Conservation (phyloP, 2,113 vertebrate species). For the Phaethon lepturus region DNA sequence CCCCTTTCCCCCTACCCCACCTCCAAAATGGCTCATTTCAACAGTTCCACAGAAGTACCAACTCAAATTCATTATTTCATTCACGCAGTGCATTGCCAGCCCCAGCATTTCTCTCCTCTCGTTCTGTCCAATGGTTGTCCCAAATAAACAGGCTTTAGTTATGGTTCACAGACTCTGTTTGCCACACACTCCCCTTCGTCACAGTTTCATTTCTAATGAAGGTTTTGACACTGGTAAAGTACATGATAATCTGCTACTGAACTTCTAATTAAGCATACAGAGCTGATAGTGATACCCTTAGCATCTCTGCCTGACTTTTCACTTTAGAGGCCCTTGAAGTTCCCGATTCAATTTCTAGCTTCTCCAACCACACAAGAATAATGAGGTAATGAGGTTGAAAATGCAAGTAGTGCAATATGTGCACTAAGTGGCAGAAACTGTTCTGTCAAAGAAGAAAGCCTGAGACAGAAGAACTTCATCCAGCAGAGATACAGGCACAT, state of each 20-base stretch:
- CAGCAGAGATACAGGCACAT: neutral
- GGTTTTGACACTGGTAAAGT: neutral
- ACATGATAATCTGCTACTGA: constrained; percentile 44
- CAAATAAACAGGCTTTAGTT: constrained; percentile 41
- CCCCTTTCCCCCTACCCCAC: neutral
- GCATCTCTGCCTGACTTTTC: constrained; percentile 26
- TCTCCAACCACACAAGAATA: neutral
- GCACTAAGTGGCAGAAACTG: neutral
- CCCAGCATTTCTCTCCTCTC: neutral
- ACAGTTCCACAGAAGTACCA: neutral
- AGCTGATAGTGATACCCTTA: constrained; percentile 38
- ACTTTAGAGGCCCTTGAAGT: constrained; percentile 9
- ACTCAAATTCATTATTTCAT: neutral
- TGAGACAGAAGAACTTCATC: neutral
- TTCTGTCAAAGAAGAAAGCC: neutral
- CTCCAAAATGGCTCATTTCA: neutral
- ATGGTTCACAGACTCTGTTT: constrained; percentile 21
- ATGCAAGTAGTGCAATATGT: neutral
- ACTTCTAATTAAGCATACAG: constrained; percentile 45
- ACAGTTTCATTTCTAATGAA: constrained; percentile 44
- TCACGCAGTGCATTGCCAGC: neutral
- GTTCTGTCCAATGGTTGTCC: neutral
- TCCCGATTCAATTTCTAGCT: constrained; percentile 52
- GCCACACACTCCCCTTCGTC: neutral
- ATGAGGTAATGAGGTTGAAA: constrained; percentile 6